phyloP scores from a whole-genome alignment of 1,140 invertebrate species.

The Drosophila trapezifrons region DNA sequence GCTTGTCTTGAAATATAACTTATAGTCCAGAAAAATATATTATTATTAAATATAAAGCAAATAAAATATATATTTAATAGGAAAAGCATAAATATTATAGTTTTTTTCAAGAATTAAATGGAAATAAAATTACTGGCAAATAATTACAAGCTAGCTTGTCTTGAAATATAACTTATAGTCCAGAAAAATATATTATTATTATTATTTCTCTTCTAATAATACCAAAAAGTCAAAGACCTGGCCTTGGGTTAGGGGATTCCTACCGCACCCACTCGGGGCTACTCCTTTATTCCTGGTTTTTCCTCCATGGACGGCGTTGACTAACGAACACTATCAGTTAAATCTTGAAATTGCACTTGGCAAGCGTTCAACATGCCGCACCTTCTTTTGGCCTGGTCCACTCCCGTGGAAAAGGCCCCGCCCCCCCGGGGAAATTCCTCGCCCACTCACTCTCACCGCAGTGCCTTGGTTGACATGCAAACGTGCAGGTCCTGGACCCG shows the following conservation, averaged over 20 bases:
- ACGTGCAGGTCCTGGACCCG: slow-evolving; percentile 36
- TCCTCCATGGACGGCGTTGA: slow-evolving; percentile 41
- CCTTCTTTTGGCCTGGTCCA: slow-evolving; percentile 1
- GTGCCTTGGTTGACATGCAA: slow-evolving; percentile 56
- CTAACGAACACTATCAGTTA: slow-evolving; percentile 71
- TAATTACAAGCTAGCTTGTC: too few relatives aligned
- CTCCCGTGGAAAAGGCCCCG: background rate
- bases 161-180: too few relatives aligned
- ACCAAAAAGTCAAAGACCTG: background rate
- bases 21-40: too few relatives aligned
- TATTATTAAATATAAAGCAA: too few relatives aligned
- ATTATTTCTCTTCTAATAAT: background rate
- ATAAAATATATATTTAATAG: too few relatives aligned
- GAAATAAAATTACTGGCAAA: too few relatives aligned
- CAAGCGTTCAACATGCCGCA: slow-evolving; percentile 60
- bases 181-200: too few relatives aligned
- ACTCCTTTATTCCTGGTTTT: slow-evolving; percentile 1
- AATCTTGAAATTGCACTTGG: slow-evolving; percentile 75
- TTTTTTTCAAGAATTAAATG: too few relatives aligned
- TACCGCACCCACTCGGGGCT: background rate
- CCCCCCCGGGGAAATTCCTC: background rate
- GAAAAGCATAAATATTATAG: too few relatives aligned
- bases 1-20: too few relatives aligned
- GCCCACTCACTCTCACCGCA: slow-evolving; percentile 18
- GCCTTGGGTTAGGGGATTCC: background rate